Base-by-base conservation (phyloP, 2,888 invertebrate genomes). In the Periphyllus acericola region DNA sequence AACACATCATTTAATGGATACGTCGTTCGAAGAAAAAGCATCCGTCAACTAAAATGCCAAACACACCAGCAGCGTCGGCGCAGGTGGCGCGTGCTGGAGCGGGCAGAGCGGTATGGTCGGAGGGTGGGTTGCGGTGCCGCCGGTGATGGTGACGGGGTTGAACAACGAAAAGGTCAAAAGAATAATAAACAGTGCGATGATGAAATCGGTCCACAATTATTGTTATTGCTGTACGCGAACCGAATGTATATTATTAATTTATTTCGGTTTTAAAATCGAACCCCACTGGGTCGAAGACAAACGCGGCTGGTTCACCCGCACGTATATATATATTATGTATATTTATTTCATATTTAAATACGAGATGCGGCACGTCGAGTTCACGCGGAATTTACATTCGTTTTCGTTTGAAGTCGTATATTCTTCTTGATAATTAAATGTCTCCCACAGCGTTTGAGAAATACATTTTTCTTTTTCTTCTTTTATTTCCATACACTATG, bases 401-500 rank as follows among this genome's bases (percentile, higher is more conserved):
- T 86, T 86, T 86, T 66, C 55, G 72, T 86, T 86, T 86, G 86
- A 86, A 80, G 79, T 86, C 71, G 40, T 86, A 79, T 55, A 72
- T 80, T 86, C 72, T 86, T 72, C 86, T 29, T 21, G 52, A 72
- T 79, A 85, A 79, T 78, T 80, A 80, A 79, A 86, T 36, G 55
- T 86, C 72, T 80, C 36, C 21, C 36, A 21, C 79, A 86, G 72
- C 34, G n/a, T 55, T 55, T 55, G 34, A 14, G 29, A 72, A 79
- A 80, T 72, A 80, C 52, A 11, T 36, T 74, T 85, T 68, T n/a
- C 34, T 36, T 85, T 79, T 84, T 84, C 68, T 32, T 32, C 46
- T 29, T 71, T 32, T 29, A 46, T 32, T 25, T 34, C 32, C 8
- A 21, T n/a, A 34, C n/a, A 55, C 34, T n/a, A 40, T 60, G 60